These are phyloP conservation scores for Phorcus lineatus DNA, from an alignment of 2,888 invertebrate genomes.

Conservation along the genomic window DNA sequence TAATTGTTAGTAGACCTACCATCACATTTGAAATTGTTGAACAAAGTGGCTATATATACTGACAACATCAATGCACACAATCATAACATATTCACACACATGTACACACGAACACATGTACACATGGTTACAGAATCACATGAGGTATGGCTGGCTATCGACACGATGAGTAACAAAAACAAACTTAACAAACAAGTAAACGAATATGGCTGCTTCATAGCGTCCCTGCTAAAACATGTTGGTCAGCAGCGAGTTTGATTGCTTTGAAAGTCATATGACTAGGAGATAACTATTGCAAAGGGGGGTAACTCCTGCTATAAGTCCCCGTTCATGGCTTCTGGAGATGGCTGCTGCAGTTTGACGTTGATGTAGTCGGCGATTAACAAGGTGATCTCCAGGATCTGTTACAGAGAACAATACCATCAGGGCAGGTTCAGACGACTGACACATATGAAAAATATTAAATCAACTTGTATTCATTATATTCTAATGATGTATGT, in stretches of 20 bases:
- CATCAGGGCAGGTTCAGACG: too few relatives aligned
- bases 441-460: too few relatives aligned
- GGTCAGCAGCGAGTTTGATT: not conserved
- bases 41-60: too few relatives aligned
- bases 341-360: slow-evolving; percentile 54
- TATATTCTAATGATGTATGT: too few relatives aligned
- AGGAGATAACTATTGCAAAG: not conserved
- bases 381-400: slow-evolving; percentile 74
- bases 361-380: slow-evolving; percentile 76
- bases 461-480: too few relatives aligned
- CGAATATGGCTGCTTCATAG: not conserved
- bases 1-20: too few relatives aligned
- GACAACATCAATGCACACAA: not conserved
- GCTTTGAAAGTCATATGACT: not conserved
- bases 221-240: not conserved
- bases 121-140: not conserved
- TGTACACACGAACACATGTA: too few relatives aligned
- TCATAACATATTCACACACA: not conserved
- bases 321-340: slow-evolving; percentile 43
- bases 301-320: slow-evolving; percentile 6
- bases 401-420: slow-evolving; percentile 46
- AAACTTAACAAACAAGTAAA: slow-evolving; percentile 5
- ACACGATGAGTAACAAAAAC: not conserved
- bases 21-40: too few relatives aligned
- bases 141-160: not conserved